Evolutionary conservation across 2,888 invertebrate genomes (phyloP).

Genomic region (Crossocerus cetratus): DNA sequence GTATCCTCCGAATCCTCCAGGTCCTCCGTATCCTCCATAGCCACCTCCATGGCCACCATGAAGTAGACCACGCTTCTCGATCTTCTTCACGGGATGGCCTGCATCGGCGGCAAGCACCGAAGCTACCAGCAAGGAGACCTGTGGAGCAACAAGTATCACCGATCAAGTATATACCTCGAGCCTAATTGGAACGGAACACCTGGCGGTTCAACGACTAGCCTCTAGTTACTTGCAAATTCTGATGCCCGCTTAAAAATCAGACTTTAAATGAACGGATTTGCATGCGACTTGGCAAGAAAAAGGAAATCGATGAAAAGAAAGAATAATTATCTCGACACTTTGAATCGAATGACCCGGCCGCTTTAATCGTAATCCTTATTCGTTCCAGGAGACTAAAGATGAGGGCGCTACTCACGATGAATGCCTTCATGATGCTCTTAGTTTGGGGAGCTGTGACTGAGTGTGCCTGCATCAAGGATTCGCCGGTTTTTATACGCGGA

Average conservation of each 20-base stretch:
- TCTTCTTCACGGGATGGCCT: constrained; percentile 29
- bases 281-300: no score
- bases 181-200: no score
- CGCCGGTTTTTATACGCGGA: constrained; percentile 60
- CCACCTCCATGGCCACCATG: constrained; percentile 13
- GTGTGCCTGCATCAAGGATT: constrained; percentile 50
- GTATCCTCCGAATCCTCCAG: background rate
- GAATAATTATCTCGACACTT: no score
- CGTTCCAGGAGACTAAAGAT: background rate
- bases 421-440: constrained; percentile 55
- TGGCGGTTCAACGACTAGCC: no score
- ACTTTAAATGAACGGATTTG: no score
- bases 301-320: no score
- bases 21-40: background rate
- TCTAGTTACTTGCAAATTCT: no score
- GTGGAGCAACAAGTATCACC: constrained; percentile 9
- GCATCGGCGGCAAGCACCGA: constrained; percentile 35
- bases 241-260: no score
- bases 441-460: constrained; percentile 43
- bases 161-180: no score
- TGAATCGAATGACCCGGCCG: no score
- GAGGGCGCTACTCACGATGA: constrained; percentile 57
- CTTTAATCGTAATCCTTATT: no score
- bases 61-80: constrained; percentile 47
- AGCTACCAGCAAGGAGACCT: constrained; percentile 54